phyloP scores from a whole-genome alignment of 2,888 invertebrate species.

The Chrysolina haemoptera region DNA sequence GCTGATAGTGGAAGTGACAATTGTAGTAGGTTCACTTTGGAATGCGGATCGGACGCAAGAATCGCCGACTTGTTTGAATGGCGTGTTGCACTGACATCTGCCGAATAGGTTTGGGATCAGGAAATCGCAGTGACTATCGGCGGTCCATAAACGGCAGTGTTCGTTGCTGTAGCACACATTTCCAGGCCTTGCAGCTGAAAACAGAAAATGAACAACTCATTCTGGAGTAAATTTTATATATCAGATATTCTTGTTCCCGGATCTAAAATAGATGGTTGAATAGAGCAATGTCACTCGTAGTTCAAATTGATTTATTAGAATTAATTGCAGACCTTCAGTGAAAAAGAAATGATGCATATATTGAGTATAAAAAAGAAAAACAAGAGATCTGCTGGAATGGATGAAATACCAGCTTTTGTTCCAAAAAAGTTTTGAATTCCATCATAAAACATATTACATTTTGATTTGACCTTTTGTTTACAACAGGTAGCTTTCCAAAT shows the following conservation, averaged over 20 bases:
- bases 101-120: conserved; percentile 92
- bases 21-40: conserved; percentile 60
- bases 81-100: conserved; percentile 85
- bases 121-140: conserved; percentile 89
- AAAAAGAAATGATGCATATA: too few relatives aligned
- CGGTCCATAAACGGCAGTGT: conserved; percentile 89
- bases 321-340: too few relatives aligned
- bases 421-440: too few relatives aligned
- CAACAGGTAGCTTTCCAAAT: too few relatives aligned
- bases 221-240: not conserved
- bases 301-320: too few relatives aligned
- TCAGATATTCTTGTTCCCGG: not conserved
- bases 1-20: conserved; percentile 62
- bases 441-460: too few relatives aligned
- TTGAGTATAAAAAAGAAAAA: too few relatives aligned
- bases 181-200: conserved; percentile 88
- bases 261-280: too few relatives aligned
- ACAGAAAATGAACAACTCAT: conserved; percentile 33
- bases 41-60: conserved; percentile 74
- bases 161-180: conserved; percentile 92
- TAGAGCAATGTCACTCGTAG: too few relatives aligned
- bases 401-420: too few relatives aligned
- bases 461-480: too few relatives aligned
- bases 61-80: conserved; percentile 77
- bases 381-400: too few relatives aligned